Evolutionary conservation across 2,113 vertebrate genomes (phyloP), one percentile per base, ranked within the genome.

Genomic region (Sciurus niger): DNA sequence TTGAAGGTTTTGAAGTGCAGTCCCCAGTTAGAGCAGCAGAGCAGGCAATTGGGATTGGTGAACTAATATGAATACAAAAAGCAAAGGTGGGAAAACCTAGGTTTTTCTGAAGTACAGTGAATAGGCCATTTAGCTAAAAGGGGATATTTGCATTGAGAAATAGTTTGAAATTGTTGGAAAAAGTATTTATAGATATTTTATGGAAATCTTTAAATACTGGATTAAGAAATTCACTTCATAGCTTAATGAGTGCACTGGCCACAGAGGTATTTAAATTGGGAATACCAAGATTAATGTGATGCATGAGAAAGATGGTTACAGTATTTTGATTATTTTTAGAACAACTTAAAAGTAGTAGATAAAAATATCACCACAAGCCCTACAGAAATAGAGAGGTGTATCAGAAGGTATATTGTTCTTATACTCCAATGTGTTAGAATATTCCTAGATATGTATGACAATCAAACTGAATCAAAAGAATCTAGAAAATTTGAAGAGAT

Each of bases 311-410:
- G 60, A 74, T 2, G n/a, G 32, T 63, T 83, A 79, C 9, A 4
- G 8, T 55, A 89, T 34, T 73, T 60, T 55, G 48, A 63, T 77
- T 77, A 91, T 40, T 95, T 91, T 89, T 25, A 89, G 20, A 91
- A 51, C 46, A 77, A 93, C 24, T 87, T 89, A 89, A 87, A 20
- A 34, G 10, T 78, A 77, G n/a, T 76, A 46, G 58, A 60, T 40
- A 4, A 40, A 40, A 40, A 40, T 40, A 40, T 40, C 40, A 40
- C 40, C 40, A 40, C 3, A 40, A 40, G 40, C 4, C 40, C 40
- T 40, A 40, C 40, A 40, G 40, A 40, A 40, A 40, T 40, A 40
- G 37, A 37, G 37, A 37, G 40, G 40, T 40, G 40, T 40, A 40
- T 40, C 40, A 40, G 40, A 40, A 40, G 4, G 40, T 40, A 40